A percentile compares a stretch with the other conserved stretches of the same genome.
Evolutionary conservation across 2,888 invertebrate species (phyloP).

Genomic region (Volucella bombylans): DNA sequence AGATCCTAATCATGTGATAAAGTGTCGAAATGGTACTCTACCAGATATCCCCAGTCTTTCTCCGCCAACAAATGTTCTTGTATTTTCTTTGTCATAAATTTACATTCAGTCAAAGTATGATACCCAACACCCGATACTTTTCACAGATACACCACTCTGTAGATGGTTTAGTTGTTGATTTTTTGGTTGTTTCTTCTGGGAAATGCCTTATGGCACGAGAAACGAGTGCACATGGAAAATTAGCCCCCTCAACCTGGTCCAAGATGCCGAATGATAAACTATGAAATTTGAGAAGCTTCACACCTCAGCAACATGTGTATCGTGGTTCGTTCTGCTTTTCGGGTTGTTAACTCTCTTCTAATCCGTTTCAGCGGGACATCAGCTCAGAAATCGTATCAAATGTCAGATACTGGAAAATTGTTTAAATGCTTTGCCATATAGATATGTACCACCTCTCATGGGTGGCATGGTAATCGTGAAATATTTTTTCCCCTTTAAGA

Average conservation of each 20-base stretch:
- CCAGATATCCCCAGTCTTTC: conserved; percentile 25
- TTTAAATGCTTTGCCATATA: conserved; percentile 43
- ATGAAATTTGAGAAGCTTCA: conserved; percentile 62
- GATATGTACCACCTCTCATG: conserved; percentile 17
- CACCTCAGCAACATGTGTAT: conserved; percentile 58
- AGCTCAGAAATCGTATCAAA: conserved; percentile 64
- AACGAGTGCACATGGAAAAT: conserved; percentile 49
- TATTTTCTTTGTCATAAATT: conserved; percentile 56
- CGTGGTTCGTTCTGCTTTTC: neutral
- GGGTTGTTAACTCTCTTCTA: conserved; percentile 4
- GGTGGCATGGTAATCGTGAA: conserved; percentile 43
- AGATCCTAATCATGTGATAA: conserved; percentile 62
- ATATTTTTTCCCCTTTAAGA: neutral
- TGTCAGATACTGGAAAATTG: conserved; percentile 51
- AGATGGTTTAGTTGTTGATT: conserved; percentile 25
- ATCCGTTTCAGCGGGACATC: conserved; percentile 26
- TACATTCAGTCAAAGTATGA: conserved; percentile 18
- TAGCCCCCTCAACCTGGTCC: conserved; percentile 43
- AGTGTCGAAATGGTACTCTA: conserved; percentile 60
- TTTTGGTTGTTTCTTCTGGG: neutral
- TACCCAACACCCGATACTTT: conserved; percentile 47
- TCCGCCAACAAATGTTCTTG: conserved; percentile 17
- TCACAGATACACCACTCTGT: neutral
- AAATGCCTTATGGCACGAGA: conserved; percentile 30
- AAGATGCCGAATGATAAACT: conserved; percentile 52